These are phyloP conservation scores for Pterostichus niger DNA, from an alignment of 2,888 invertebrate species.

Conservation along the genomic window DNA sequence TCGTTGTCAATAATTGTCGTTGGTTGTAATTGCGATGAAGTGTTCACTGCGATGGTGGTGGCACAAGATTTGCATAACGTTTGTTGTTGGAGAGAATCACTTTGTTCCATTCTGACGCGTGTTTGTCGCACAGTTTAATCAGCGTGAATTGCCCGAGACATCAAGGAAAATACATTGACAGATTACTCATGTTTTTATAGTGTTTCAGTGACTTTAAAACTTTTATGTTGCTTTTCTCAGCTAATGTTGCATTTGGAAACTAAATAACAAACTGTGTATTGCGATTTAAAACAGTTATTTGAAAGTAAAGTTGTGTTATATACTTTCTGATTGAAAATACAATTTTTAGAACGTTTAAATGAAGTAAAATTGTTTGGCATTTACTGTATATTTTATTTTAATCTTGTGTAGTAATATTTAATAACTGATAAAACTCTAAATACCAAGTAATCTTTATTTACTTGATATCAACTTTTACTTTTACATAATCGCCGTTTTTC, in stretches of 20 bases:
- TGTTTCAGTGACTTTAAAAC: constrained; percentile 10
- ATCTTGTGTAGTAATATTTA: no score
- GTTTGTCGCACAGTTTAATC: constrained; percentile 12
- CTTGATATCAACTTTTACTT: no score
- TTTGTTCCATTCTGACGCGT: constrained; percentile 29
- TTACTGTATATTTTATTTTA: no score
- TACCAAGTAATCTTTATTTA: no score
- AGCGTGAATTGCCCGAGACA: background rate
- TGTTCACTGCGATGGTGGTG: constrained; percentile 8
- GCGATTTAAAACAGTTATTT: no score
- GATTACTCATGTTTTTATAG: background rate
- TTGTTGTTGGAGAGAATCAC: background rate
- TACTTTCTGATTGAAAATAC: no score
- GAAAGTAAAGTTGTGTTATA: no score
- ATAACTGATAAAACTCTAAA: no score
- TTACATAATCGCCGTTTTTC: no score
- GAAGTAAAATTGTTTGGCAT: no score
- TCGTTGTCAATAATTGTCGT: background rate
- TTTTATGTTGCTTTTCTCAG: background rate
- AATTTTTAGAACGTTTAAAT: no score
- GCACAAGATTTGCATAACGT: constrained; percentile 36
- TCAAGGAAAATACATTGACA: constrained; percentile 21
- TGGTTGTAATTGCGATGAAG: constrained; percentile 27
- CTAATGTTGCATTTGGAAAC: background rate
- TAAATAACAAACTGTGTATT: no score